These are phyloP conservation scores for Helicorthomorpha holstii DNA, from an alignment of 1,140 invertebrate species.

Conservation along the genomic window DNA sequence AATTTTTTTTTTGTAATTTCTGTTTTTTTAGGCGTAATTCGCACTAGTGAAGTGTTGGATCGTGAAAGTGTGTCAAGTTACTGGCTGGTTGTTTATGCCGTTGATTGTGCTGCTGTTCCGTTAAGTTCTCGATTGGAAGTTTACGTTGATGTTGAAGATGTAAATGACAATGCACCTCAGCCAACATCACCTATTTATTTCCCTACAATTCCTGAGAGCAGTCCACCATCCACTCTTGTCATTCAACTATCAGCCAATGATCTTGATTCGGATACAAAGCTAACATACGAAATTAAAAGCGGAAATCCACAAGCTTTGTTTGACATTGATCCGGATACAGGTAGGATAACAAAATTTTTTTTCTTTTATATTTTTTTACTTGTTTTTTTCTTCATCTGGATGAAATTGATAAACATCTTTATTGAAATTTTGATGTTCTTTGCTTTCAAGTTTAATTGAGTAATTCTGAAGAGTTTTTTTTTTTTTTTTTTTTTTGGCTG, in stretches of 20 bases:
- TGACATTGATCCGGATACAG: constrained; percentile 61
- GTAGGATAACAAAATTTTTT: constrained; percentile 32
- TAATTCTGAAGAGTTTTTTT: no score
- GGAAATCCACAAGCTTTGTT: constrained; percentile 85
- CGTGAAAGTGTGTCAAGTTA: constrained; percentile 69
- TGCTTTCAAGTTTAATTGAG: no score
- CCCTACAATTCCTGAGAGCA: constrained; percentile 64
- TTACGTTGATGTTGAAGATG: constrained; percentile 72
- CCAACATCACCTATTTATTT: constrained; percentile 68
- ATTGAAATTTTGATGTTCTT: no score
- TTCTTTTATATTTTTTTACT: not conserved
- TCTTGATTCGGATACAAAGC: constrained; percentile 38
- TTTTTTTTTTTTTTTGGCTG: no score
- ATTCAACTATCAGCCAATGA: constrained; percentile 61
- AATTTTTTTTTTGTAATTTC: constrained; percentile 7
- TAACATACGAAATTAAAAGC: constrained; percentile 65
- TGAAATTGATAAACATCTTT: no score
- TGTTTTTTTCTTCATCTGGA: not conserved
- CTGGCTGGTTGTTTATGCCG: constrained; percentile 84
- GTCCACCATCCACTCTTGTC: constrained; percentile 49
- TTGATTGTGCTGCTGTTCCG: constrained; percentile 75
- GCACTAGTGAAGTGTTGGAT: constrained; percentile 65
- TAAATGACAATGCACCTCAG: constrained; percentile 87
- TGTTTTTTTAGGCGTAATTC: constrained; percentile 57
- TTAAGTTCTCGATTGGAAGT: constrained; percentile 64